Evolutionary conservation across 2,113 vertebrate species (phyloP), one percentile per base, ranked within the genome.

Genomic region (Cettia cetti): DNA sequence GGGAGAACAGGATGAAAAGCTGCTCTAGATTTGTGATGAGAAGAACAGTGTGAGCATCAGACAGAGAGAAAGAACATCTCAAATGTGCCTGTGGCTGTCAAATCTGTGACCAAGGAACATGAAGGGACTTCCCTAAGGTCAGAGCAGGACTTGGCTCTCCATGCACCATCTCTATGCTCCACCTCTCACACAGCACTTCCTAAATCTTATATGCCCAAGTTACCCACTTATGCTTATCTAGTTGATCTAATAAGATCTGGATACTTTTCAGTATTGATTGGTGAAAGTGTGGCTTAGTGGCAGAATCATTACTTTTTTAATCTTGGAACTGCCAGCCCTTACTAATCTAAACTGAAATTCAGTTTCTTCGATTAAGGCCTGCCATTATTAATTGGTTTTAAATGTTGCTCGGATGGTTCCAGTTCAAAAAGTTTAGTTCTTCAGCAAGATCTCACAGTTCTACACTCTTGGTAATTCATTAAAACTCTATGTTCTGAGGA

Each of bases 251-350:
- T 92, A 96, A 97, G 96, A 95, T 94, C 78, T 92, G 83, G 95
- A 95, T 97, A 81, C 63, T 97, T 96, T 95, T 89, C 80, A 40
- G 63, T 97, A 97, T 97, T 94, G 97, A 98, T 97, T 94, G 92
- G 71, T 96, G 35, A 72, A 95, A 97, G 91, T 84, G 94, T 96
- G 95, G 50, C 82, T 96, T 96, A 97, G 97, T 97, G 96, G 95
- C 91, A 96, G 92, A 97, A 97, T 98, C 95, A 96, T 98, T 98
- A 97, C 84, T 95, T 97, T 98, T 97, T 98, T 96, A 98, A 98
- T 98, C 93, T 97, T 89, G 86, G 66, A 97, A 92, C 93, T 97
- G 93, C 95, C 95, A 97, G 52, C 64, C 83, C 61, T 86, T 90
- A 94, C 96, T 97, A 84, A 98, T 97, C 94, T 97, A 95, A 98